Percentiles rank a stretch among this genome's conserved stretches.
Evolutionary conservation across 2,888 invertebrate genomes (phyloP).

Genomic region (Latheticus oryzae): DNA sequence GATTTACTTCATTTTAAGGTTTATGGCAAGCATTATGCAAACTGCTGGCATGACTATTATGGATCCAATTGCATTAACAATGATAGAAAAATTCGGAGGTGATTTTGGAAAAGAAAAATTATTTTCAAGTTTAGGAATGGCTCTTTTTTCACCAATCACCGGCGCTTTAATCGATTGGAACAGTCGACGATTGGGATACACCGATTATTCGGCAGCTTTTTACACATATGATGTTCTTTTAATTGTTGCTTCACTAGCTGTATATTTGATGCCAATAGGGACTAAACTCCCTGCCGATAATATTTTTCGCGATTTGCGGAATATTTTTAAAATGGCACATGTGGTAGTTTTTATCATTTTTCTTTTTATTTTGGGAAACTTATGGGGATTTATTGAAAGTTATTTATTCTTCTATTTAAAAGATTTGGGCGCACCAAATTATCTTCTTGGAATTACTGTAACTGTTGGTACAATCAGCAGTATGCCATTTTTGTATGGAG

Average conservation of each 20-base stretch:
- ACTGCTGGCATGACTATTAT: conserved; percentile 88
- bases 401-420: conserved; percentile 88
- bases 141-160: conserved; percentile 83
- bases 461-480: conserved; percentile 87
- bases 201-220: conserved; percentile 90
- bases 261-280: conserved; percentile 82
- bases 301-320: conserved; percentile 79
- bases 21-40: conserved; percentile 84
- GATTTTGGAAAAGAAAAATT: conserved; percentile 85
- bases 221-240: conserved; percentile 82
- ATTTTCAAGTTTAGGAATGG: conserved; percentile 86
- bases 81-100: conserved; percentile 86
- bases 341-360: conserved; percentile 85
- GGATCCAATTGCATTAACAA: conserved; percentile 88
- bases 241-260: conserved; percentile 78
- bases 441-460: conserved; percentile 84
- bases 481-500: conserved; percentile 85
- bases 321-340: conserved; percentile 82
- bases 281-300: conserved; percentile 83
- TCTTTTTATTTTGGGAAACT: conserved; percentile 84
- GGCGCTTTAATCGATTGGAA: conserved; percentile 82
- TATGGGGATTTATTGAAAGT: conserved; percentile 91
- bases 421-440: conserved; percentile 86
- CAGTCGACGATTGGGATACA: conserved; percentile 76
- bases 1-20: conserved; percentile 83